A percentile compares a stretch with the other conserved stretches of the same genome.
phyloP scores from a whole-genome alignment of 2,888 invertebrate species.

The Leucoptera coffeella region DNA sequence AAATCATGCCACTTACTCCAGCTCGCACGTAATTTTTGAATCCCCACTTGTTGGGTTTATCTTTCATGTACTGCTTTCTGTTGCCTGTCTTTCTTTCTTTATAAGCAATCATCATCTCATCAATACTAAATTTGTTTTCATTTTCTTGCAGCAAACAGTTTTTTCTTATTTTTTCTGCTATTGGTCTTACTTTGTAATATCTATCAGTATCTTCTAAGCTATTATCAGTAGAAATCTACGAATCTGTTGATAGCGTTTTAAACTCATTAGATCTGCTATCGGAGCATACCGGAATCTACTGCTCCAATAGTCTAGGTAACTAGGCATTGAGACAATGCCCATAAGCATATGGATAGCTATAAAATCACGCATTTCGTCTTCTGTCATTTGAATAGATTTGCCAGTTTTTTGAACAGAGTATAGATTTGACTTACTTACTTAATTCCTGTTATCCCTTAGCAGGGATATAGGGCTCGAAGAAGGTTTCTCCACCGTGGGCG shows the following conservation, averaged over 20 bases:
- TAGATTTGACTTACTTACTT: no score
- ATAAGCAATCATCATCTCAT: constrained; percentile 17
- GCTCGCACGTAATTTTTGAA: constrained; percentile 15
- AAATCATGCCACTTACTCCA: constrained; percentile 13
- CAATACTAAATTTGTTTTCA: constrained; percentile 11
- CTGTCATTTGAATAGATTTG: neutral
- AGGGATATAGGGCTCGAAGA: no score
- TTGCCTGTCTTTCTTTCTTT: constrained; percentile 15
- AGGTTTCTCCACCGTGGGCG: no score
- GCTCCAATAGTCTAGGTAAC: neutral
- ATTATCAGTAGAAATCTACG: no score
- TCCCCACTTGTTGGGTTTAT: constrained; percentile 17
- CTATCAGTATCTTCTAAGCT: constrained; percentile 9
- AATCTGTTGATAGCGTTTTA: neutral
- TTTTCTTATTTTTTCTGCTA: constrained; percentile 9
- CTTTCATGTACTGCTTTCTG: constrained; percentile 14
- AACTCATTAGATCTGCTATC: neutral
- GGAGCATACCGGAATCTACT: neutral
- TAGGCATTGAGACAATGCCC: neutral
- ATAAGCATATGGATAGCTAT: neutral
- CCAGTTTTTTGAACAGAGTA: neutral
- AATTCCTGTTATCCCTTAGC: no score
- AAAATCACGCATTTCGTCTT: neutral
- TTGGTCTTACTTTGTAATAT: constrained; percentile 12
- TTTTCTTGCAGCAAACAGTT: constrained; percentile 9